Evolutionary conservation across 64 coral and sea anemone genomes (phyloP).

Genomic region (Anthopleura sola): DNA sequence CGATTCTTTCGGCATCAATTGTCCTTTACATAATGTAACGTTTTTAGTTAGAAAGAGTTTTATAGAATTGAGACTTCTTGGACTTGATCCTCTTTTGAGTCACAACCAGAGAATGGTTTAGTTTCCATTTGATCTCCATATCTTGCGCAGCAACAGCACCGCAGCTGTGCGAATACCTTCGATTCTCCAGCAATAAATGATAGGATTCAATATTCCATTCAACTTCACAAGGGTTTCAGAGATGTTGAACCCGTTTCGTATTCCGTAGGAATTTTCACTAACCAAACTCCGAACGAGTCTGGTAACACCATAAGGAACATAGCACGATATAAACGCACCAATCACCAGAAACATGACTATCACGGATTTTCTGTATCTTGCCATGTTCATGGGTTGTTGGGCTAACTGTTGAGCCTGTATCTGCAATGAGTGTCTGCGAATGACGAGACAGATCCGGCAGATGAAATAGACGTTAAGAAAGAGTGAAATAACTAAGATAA

Average conservation of each 20-base stretch:
- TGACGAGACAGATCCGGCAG: neutral
- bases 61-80: too few species aligned
- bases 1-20: too few species aligned
- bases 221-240: neutral
- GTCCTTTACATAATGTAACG: too few species aligned
- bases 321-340: constrained; percentile 1
- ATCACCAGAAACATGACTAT: neutral
- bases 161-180: neutral
- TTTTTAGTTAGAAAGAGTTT: too few species aligned
- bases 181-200: constrained; percentile 17
- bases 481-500: neutral
- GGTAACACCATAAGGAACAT: neutral
- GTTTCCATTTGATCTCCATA: neutral
- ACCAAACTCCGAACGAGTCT: neutral
- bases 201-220: neutral
- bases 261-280: neutral
- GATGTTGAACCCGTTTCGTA: neutral
- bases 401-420: neutral
- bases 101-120: too few species aligned
- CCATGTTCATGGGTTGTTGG: neutral
- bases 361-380: neutral
- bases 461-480: constrained; percentile 10
- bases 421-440: constrained; percentile 7
- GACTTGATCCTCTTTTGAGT: too few species aligned
- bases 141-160: neutral